Conservation (phyloP, 2,888 invertebrate species). For the Pristionchus japonicus region DNA sequence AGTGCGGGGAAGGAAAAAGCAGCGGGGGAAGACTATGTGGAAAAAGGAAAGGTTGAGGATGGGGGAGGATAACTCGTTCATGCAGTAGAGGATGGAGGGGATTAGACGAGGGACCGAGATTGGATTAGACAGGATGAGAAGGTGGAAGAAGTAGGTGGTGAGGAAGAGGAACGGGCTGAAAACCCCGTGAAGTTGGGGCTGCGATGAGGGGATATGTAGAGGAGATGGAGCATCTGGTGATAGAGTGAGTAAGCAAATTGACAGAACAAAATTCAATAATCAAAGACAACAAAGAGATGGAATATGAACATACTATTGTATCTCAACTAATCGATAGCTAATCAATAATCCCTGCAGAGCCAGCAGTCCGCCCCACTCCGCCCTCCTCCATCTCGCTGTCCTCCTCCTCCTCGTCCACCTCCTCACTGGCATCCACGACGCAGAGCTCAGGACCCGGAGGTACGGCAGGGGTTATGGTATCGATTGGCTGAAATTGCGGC, state of each 20-base stretch:
- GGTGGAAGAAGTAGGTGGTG: no score
- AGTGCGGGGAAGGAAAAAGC: not conserved
- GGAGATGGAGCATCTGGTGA: not conserved
- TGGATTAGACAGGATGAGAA: not conserved
- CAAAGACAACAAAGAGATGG: not conserved
- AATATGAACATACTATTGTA: no score
- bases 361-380: slow-evolving; percentile 6
- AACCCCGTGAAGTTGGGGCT: not conserved
- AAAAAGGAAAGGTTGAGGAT: slow-evolving; percentile 20
- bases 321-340: not conserved
- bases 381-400: slow-evolving; percentile 37
- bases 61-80: slow-evolving; percentile 2
- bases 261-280: not conserved
- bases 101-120: not conserved
- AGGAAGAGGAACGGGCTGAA: no score
- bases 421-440: not conserved
- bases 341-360: not conserved
- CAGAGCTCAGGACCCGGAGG: not conserved
- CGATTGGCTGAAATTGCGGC: not conserved
- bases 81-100: not conserved
- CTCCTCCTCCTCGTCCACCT: not conserved
- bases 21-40: not conserved
- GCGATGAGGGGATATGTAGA: not conserved
- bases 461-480: no score
- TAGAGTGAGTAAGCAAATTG: not conserved